These are phyloP conservation scores for Sisor rabdophorus DNA, from an alignment of 2,113 vertebrate genomes.

Conservation along the genomic window DNA sequence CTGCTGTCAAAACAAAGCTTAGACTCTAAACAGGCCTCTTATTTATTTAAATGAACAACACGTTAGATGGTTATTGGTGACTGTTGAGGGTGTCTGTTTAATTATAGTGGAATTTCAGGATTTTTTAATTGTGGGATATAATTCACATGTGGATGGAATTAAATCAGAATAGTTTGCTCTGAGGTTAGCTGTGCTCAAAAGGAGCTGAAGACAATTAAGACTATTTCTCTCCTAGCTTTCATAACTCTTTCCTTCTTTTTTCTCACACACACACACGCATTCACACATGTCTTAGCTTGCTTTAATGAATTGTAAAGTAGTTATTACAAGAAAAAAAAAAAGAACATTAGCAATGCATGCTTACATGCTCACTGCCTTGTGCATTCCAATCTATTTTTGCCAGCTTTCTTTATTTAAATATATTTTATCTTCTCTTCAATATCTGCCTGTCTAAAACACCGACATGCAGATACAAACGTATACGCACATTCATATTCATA, in stretches of 20 bases:
- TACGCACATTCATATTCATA: too few species aligned
- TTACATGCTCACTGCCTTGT: too few species aligned
- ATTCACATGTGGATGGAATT: neutral
- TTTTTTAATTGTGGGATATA: neutral
- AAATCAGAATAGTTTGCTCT: neutral
- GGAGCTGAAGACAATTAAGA: neutral
- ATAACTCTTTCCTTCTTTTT: neutral
- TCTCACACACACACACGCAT: conserved; percentile 41
- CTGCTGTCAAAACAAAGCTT: neutral
- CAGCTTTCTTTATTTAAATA: too few species aligned
- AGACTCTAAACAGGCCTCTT: neutral
- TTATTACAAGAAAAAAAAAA: too few species aligned
- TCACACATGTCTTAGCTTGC: too few species aligned
- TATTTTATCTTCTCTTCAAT: too few species aligned
- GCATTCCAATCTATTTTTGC: too few species aligned
- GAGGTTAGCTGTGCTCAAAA: neutral
- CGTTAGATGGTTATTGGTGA: neutral
- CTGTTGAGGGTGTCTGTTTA: neutral
- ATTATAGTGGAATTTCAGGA: neutral
- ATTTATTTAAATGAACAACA: neutral
- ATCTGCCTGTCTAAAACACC: too few species aligned
- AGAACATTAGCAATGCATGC: too few species aligned
- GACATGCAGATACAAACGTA: too few species aligned
- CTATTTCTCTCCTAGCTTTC: neutral
- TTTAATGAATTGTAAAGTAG: too few species aligned